A percentile compares a stretch with the other conserved stretches of the same genome.
These are phyloP conservation scores for Nasonia giraulti DNA, from an alignment of 1,140 invertebrate species.

Conservation along the genomic window DNA sequence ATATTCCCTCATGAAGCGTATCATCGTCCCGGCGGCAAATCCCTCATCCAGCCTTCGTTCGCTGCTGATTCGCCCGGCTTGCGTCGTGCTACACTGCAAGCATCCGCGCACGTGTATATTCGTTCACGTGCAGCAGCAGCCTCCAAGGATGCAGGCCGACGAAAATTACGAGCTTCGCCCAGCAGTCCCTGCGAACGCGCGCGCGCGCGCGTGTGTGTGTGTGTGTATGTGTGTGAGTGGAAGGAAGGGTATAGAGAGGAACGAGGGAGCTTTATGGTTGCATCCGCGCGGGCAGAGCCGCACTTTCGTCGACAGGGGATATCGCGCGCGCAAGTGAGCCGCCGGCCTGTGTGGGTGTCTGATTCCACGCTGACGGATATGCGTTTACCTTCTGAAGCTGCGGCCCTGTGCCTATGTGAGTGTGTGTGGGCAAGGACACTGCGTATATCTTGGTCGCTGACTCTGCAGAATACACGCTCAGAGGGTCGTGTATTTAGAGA, in stretches of 20 bases:
- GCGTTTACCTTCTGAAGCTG: not conserved
- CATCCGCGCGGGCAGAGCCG: conserved; percentile 31
- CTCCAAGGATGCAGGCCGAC: conserved; percentile 55
- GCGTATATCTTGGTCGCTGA: not conserved
- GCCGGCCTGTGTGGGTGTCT: not conserved
- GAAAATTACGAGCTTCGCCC: conserved; percentile 67
- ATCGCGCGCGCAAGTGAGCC: not conserved
- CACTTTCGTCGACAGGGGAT: not conserved
- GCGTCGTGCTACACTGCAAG: not conserved
- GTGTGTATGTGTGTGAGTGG: not conserved
- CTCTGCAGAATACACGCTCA: not conserved
- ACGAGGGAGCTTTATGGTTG: conserved; percentile 62
- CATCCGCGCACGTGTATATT: not conserved
- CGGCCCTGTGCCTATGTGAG: not conserved
- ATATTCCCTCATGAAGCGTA: not conserved
- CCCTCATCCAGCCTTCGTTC: not conserved
- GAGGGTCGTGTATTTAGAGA: not conserved
- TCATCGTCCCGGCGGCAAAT: conserved; percentile 13
- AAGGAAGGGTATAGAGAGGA: conserved; percentile 55
- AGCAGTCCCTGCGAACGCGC: conserved; percentile 56
- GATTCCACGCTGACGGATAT: not conserved
- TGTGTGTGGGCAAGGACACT: not conserved
- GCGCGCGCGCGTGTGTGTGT: no score
- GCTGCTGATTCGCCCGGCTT: not conserved
- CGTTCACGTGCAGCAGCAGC: not conserved